A percentile compares a stretch with the other conserved stretches of the same genome.
Conservation (phyloP, 64 coral and sea anemone species). For the Porites lutea region DNA sequence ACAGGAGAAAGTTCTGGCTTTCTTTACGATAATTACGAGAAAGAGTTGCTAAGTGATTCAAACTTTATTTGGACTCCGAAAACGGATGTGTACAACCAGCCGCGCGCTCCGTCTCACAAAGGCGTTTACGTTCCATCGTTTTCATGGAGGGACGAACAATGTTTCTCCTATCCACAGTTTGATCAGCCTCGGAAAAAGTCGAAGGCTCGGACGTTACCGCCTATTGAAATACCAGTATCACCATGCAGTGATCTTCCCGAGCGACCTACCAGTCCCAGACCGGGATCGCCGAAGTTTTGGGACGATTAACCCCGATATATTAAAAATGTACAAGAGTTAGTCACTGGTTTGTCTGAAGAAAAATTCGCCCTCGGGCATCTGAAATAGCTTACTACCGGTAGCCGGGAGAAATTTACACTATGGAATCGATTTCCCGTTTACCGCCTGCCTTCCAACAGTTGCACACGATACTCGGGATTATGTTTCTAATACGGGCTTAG, state of each 20-base stretch:
- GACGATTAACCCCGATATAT: conserved; percentile 49
- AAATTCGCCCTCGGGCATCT: not conserved
- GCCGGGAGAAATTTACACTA: not conserved
- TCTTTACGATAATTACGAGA: not conserved
- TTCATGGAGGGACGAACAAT: conserved; percentile 66
- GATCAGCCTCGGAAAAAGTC: conserved; percentile 55
- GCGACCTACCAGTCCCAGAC: conserved; percentile 47
- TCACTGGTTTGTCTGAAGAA: not conserved
- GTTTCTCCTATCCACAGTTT: conserved; percentile 30
- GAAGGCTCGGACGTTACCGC: conserved; percentile 70
- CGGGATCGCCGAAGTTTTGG: conserved; percentile 74
- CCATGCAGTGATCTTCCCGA: conserved; percentile 7
- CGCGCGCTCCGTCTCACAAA: not conserved
- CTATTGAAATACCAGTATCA: conserved; percentile 47
- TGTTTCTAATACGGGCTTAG: too few species aligned
- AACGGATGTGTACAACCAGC: conserved; percentile 23
- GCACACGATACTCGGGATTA: not conserved
- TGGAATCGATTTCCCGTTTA: not conserved
- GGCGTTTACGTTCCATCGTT: conserved; percentile 48
- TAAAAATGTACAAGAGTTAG: not conserved
- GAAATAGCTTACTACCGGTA: not conserved
- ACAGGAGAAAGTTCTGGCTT: not conserved
- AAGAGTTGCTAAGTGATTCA: conserved; percentile 56
- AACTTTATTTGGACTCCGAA: conserved; percentile 68
- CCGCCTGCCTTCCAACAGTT: not conserved